Evolutionary conservation across 2,797 vertebrate species (phyloP), one percentile per base, ranked within the genome.

Genomic region (Manis pentadactyla): DNA sequence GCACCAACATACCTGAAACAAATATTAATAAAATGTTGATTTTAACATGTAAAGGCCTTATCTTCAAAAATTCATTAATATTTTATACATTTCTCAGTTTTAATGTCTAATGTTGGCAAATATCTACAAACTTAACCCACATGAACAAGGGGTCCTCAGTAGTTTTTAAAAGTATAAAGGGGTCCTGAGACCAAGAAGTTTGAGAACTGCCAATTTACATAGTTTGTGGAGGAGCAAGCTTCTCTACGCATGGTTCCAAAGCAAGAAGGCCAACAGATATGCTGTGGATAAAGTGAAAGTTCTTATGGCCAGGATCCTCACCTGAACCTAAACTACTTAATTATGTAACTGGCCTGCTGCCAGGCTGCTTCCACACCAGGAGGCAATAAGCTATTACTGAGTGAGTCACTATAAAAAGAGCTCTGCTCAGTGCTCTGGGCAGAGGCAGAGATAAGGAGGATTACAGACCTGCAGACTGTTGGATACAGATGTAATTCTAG

Each of bases 11-110:
- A n/a, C n/a, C n/a, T n/a, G n/a, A n/a, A n/a, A n/a, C n/a, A n/a
- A n/a, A n/a, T n/a, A n/a, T n/a, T n/a, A n/a, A n/a, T 64, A 29
- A 90, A 93, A 86, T 61, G 15, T 37, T 78, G 78, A 77, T 13
- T 2, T 75, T 95, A 90, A 90, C n/a, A 85, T 63, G 15, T 74
- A 89, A 88, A 86, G 10, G 37, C 84, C 11, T 27, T 77, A 64
- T 2, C 68, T 14, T 92, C 71, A 64, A 27, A 87, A 94, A 27
- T 57, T 71, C 74, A 25, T 78, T 49, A 78, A 59, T 42, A 79
- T 82, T 78, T 97, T 79, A 53, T 73, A 85, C 55, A 85, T 77
- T 37, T 82, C 63, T 71, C 69, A 82, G 74, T 95, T 61, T 95
- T 49, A 34, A 85, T 39, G 81, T 94, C 25, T 84, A 94, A 90